Percentiles rank a stretch among this genome's conserved stretches.
These are phyloP conservation scores for Euplagia quadripunctaria DNA, from an alignment of 2,888 invertebrate genomes.

Conservation along the genomic window DNA sequence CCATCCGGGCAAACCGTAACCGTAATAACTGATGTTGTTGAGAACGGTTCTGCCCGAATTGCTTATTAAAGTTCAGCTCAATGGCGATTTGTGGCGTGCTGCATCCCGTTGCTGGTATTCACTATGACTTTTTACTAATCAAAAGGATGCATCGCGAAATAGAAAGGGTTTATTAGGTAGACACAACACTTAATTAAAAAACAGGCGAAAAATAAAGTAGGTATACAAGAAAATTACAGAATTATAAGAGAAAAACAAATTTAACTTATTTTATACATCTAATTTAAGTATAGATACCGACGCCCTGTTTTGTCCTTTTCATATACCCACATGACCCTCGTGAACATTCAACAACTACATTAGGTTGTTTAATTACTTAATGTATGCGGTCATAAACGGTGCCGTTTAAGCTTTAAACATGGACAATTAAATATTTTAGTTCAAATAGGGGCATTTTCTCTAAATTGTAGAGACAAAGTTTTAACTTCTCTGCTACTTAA, in stretches of 20 bases:
- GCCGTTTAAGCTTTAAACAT: slow-evolving; percentile 4
- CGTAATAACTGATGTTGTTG: neutral
- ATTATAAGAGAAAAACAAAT: neutral
- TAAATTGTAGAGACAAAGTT: slow-evolving; percentile 25
- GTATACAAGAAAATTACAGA: neutral
- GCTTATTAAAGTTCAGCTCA: neutral
- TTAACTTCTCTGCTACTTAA: slow-evolving; percentile 50
- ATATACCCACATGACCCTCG: neutral
- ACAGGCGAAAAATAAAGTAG: too few relatives aligned
- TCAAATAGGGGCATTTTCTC: neutral
- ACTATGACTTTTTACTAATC: too few relatives aligned
- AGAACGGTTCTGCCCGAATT: neutral
- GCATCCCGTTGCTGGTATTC: too few relatives aligned
- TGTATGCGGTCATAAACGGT: slow-evolving; percentile 1
- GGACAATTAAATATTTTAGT: slow-evolving; percentile 9
- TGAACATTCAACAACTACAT: slow-evolving; percentile 1
- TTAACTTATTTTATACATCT: neutral
- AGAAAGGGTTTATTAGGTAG: too few relatives aligned
- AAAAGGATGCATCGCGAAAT: too few relatives aligned
- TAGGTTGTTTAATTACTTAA: neutral
- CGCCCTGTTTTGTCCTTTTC: neutral
- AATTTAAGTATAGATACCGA: neutral
- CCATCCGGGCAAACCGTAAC: too few relatives aligned
- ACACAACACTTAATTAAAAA: too few relatives aligned
- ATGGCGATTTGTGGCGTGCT: neutral